Evolutionary conservation across 2,797 vertebrate species (phyloP).

Genomic region (Cirrhinus molitorella): DNA sequence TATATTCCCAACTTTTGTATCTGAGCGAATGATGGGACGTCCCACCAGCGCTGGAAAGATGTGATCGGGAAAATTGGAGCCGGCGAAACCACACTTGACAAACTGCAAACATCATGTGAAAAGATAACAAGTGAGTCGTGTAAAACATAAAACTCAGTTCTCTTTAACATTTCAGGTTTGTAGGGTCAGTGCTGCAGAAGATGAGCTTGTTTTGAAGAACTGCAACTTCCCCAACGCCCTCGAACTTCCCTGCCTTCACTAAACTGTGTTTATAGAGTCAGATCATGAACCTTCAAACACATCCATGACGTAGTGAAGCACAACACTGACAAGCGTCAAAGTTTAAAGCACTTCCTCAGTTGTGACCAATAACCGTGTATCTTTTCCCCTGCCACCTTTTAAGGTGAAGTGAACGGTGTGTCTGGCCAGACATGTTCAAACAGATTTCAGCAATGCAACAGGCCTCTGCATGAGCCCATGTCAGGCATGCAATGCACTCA

Average conservation of each 20-base stretch:
- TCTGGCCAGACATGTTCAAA: conserved; percentile 71
- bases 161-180: background rate
- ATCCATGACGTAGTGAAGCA: conserved; percentile 43
- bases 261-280: conserved; percentile 11
- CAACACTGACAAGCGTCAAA: background rate
- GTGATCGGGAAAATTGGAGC: conserved; percentile 86
- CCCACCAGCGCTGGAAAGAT: conserved; percentile 87
- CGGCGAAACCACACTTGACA: conserved; percentile 86
- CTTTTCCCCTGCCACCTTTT: conserved; percentile 71
- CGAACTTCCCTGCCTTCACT: background rate
- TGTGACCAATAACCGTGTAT: conserved; percentile 67
- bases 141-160: background rate
- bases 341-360: conserved; percentile 67
- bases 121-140: background rate
- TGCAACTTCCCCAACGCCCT: background rate
- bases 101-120: conserved; percentile 71
- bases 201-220: background rate
- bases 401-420: conserved; percentile 67
- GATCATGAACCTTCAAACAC: conserved; percentile 68
- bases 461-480: background rate
- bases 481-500: background rate
- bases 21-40: conserved; percentile 81
- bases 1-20: conserved; percentile 82
- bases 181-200: background rate
- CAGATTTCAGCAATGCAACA: conserved; percentile 66